Percentiles rank a stretch among this genome's conserved stretches.
phyloP scores from a whole-genome alignment of 1,140 invertebrate species.

The Drosophila orosa region DNA sequence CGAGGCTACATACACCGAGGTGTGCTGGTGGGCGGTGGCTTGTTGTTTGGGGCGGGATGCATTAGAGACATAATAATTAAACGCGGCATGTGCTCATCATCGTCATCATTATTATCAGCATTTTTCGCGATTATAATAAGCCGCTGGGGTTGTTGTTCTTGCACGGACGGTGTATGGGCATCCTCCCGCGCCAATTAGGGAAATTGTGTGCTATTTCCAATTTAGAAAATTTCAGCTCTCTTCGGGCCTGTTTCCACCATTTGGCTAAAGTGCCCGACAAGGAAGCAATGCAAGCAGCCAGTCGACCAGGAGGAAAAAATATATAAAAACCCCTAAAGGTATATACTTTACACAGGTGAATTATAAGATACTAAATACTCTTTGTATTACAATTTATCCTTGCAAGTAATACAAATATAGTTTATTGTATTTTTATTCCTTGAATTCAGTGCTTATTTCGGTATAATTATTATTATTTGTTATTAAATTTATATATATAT shows the following conservation, averaged over 20 bases:
- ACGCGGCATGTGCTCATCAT: constrained; percentile 67
- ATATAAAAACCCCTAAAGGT: not conserved
- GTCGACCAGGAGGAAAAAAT: constrained; percentile 46
- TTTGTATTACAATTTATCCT: not conserved
- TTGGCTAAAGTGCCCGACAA: constrained; percentile 65
- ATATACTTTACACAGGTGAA: not conserved
- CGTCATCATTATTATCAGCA: constrained; percentile 68
- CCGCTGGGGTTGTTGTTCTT: constrained; percentile 41
- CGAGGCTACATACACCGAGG: constrained; percentile 17
- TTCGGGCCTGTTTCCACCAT: constrained; percentile 38
- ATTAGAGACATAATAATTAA: constrained; percentile 72
- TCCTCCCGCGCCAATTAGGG: constrained; percentile 76
- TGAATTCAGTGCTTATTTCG: not conserved
- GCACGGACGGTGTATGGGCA: constrained; percentile 9
- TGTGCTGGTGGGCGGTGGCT: constrained; percentile 4
- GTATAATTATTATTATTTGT: not conserved
- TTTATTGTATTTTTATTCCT: not conserved
- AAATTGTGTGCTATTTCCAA: constrained; percentile 84
- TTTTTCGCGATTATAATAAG: constrained; percentile 64
- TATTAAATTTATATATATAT: not conserved
- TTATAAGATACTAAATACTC: constrained; percentile 5
- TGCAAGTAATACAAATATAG: not conserved
- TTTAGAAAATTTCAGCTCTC: constrained; percentile 72
- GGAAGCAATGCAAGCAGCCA: constrained; percentile 10
- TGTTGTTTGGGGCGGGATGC: constrained; percentile 27